Evolutionary conservation across 2,797 vertebrate species (phyloP).

Genomic region (Anguilla obscura): DNA sequence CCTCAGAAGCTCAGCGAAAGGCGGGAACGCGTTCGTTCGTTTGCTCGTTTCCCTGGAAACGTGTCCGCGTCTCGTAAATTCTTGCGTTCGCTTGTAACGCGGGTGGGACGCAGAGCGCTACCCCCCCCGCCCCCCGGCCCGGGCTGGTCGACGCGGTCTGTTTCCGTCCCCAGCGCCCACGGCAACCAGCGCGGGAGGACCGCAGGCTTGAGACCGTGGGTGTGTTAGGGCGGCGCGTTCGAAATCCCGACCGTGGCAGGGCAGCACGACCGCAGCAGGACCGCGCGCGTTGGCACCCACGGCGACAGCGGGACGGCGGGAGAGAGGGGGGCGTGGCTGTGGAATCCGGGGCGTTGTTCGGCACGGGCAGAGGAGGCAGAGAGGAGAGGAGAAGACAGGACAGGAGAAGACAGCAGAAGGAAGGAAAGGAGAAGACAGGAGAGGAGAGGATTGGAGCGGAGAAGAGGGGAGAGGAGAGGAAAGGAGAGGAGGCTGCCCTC

Average conservation of each 20-base stretch:
- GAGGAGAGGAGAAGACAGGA: too few species aligned
- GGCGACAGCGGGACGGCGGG: conserved; percentile 3
- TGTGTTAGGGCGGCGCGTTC: background rate
- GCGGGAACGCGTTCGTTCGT: conserved; percentile 30
- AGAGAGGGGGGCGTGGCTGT: background rate
- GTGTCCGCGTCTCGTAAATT: conserved; percentile 34
- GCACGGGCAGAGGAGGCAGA: conserved; percentile 26
- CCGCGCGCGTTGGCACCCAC: conserved; percentile 2
- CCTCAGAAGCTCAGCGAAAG: conserved; percentile 28
- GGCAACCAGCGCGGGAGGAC: background rate
- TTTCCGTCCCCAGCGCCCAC: too few species aligned
- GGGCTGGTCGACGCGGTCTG: too few species aligned
- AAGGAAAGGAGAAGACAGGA: background rate
- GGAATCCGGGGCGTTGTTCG: conserved; percentile 31
- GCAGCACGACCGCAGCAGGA: background rate
- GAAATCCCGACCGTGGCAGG: background rate
- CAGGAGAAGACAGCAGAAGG: background rate
- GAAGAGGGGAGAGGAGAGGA: background rate
- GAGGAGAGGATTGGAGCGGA: background rate
- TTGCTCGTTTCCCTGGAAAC: conserved; percentile 47
- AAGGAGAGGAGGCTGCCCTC: background rate
- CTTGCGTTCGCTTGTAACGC: conserved; percentile 42
- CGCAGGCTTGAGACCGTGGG: too few species aligned
- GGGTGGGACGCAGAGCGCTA: conserved; percentile 16
- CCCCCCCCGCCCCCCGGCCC: too few species aligned